These are phyloP conservation scores for Drosophila melanosoma DNA, from an alignment of 2,888 invertebrate genomes.

Conservation along the genomic window DNA sequence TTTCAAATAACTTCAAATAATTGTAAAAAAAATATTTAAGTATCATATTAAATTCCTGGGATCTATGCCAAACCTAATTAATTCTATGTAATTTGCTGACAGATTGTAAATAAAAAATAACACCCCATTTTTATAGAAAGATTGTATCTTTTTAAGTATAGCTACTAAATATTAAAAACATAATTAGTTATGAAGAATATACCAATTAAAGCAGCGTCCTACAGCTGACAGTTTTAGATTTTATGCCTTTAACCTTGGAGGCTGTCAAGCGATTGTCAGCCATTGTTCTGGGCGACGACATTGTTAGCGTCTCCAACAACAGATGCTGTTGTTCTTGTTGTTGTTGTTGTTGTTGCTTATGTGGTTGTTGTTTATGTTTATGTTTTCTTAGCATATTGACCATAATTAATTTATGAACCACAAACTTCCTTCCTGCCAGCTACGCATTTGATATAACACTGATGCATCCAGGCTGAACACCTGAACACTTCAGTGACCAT, in stretches of 20 bases:
- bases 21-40: background rate
- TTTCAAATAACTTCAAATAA: background rate
- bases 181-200: background rate
- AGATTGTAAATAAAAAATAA: background rate
- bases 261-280: conserved; percentile 53
- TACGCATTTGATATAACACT: conserved; percentile 61
- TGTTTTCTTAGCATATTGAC: conserved; percentile 62
- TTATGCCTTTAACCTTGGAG: conserved; percentile 77
- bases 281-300: conserved; percentile 64
- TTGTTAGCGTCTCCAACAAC: conserved; percentile 40
- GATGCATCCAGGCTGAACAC: conserved; percentile 56
- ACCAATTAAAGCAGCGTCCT: conserved; percentile 35
- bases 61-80: background rate
- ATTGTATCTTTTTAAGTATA: background rate
- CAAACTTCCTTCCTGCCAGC: conserved; percentile 73
- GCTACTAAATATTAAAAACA: background rate
- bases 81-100: background rate
- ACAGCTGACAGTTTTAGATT: conserved; percentile 58
- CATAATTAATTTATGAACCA: conserved; percentile 79
- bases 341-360: conserved; percentile 20
- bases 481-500: conserved; percentile 72
- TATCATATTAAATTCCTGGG: background rate
- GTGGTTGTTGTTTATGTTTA: conserved; percentile 32
- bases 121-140: background rate
- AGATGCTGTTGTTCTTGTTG: conserved; percentile 19